Evolutionary conservation across 30 jellyfish, hydroid and myxozoan genomes (phyloP).

Genomic region (Nemopilema nomurai): DNA sequence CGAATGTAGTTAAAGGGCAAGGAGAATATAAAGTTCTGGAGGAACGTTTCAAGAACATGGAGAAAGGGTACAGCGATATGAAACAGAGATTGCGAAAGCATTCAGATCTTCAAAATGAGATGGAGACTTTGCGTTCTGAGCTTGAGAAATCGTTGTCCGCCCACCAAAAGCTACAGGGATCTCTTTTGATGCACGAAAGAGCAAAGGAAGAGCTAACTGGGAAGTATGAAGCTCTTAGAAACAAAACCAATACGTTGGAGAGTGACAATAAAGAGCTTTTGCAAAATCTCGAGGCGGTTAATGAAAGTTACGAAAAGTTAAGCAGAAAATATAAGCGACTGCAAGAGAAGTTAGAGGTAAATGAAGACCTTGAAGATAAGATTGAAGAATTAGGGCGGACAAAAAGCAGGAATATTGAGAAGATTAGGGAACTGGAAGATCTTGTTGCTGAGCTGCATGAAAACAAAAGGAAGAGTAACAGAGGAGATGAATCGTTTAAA

Average conservation of each 20-base stretch:
- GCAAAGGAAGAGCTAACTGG: slow-evolving; percentile 64
- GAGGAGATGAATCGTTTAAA: slow-evolving; percentile 57
- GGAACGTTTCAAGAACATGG: slow-evolving; percentile 32
- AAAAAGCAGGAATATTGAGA: slow-evolving; percentile 64
- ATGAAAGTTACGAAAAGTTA: slow-evolving; percentile 49
- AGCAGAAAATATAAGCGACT: slow-evolving; percentile 57
- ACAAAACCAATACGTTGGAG: slow-evolving; percentile 55
- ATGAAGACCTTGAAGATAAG: slow-evolving; percentile 70
- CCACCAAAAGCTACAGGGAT: slow-evolving; percentile 75
- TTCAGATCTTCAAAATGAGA: slow-evolving; percentile 66
- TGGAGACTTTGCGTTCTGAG: slow-evolving; percentile 71
- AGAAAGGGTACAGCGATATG: slow-evolving; percentile 19
- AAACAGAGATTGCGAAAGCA: slow-evolving; percentile 58
- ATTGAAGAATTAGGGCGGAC: slow-evolving; percentile 73
- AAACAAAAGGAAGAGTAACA: slow-evolving; percentile 6
- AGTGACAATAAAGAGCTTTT: slow-evolving; percentile 33
- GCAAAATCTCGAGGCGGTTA: slow-evolving; percentile 63
- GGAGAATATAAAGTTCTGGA: slow-evolving; percentile 31
- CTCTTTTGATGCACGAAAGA: slow-evolving; percentile 66
- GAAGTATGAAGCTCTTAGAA: slow-evolving; percentile 29
- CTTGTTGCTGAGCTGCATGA: slow-evolving; percentile 37
- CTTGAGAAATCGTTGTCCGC: slow-evolving; percentile 84
- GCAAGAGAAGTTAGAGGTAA: slow-evolving; percentile 69
- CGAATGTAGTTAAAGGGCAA: not conserved
- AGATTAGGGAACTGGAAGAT: slow-evolving; percentile 72